Conservation (phyloP, 2,888 invertebrate species). For the Flexamia atlantica region DNA sequence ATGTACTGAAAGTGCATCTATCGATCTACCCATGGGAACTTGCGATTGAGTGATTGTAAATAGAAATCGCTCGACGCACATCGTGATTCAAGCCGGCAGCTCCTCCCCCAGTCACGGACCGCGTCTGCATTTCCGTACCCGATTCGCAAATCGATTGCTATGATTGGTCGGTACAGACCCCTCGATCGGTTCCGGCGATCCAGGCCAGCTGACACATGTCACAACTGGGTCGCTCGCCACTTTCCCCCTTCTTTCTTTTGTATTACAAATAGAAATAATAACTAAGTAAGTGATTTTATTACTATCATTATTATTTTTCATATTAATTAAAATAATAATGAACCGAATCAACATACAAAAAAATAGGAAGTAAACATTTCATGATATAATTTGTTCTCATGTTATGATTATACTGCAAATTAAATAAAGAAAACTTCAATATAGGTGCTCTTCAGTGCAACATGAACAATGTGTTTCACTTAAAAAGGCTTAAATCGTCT, state of each 20-base stretch:
- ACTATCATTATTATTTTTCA: too few relatives aligned
- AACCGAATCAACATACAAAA: too few relatives aligned
- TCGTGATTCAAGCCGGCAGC: conserved; percentile 13
- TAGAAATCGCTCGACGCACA: conserved; percentile 27
- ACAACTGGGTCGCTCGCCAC: not conserved
- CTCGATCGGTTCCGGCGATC: conserved; percentile 28
- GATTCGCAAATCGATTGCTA: conserved; percentile 47
- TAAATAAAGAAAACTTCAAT: too few relatives aligned
- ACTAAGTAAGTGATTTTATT: too few relatives aligned
- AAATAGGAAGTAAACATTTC: too few relatives aligned
- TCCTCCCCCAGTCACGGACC: not conserved
- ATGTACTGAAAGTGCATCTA: not conserved
- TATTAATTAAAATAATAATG: too few relatives aligned
- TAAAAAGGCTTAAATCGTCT: too few relatives aligned
- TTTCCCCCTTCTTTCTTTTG: conserved; percentile 2
- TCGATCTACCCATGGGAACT: conserved; percentile 38
- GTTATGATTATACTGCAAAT: too few relatives aligned
- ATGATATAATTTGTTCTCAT: too few relatives aligned
- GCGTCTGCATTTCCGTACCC: conserved; percentile 41
- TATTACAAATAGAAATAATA: too few relatives aligned
- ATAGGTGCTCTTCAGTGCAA: too few relatives aligned
- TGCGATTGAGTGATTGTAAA: conserved; percentile 38
- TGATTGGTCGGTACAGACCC: conserved; percentile 21
- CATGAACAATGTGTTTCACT: too few relatives aligned
- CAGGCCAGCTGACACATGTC: conserved; percentile 25